phyloP scores from a whole-genome alignment of 2,888 invertebrate genomes.

The Drosophila maculinotata region DNA sequence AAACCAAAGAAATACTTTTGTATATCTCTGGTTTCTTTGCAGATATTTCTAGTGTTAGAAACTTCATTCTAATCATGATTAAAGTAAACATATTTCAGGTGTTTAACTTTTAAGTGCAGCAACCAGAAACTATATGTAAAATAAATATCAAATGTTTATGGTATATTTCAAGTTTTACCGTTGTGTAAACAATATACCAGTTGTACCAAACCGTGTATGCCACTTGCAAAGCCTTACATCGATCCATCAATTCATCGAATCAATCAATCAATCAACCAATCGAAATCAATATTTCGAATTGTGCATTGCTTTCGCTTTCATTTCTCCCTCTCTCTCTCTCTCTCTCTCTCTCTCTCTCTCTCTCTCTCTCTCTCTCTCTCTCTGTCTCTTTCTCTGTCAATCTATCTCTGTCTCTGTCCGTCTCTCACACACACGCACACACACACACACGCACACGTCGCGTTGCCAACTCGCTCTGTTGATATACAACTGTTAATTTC shows the following conservation, averaged over 20 bases:
- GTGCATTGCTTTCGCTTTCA: conserved; percentile 17
- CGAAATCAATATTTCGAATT: conserved; percentile 7
- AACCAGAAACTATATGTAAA: too few species aligned
- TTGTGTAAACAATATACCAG: background rate
- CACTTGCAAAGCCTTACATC: conserved; percentile 5
- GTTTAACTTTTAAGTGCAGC: too few species aligned
- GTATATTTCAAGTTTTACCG: background rate
- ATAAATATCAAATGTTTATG: background rate
- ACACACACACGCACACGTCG: conserved; percentile 13
- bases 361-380: background rate
- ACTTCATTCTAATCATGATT: too few species aligned
- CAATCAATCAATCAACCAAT: conserved; percentile 1
- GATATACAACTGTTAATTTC: background rate
- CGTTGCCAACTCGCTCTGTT: conserved; percentile 28
- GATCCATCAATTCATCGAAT: conserved; percentile 12
- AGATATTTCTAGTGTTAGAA: too few species aligned
- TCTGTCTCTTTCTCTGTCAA: background rate
- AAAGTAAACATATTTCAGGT: too few species aligned
- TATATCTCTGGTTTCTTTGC: background rate
- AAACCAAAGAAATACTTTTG: background rate
- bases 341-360: background rate
- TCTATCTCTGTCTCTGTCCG: background rate
- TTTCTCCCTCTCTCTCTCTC: background rate
- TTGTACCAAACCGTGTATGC: background rate
- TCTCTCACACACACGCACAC: conserved; percentile 1